Evolutionary conservation across 2,888 invertebrate genomes (phyloP).

Genomic region (Acheta domesticus): DNA sequence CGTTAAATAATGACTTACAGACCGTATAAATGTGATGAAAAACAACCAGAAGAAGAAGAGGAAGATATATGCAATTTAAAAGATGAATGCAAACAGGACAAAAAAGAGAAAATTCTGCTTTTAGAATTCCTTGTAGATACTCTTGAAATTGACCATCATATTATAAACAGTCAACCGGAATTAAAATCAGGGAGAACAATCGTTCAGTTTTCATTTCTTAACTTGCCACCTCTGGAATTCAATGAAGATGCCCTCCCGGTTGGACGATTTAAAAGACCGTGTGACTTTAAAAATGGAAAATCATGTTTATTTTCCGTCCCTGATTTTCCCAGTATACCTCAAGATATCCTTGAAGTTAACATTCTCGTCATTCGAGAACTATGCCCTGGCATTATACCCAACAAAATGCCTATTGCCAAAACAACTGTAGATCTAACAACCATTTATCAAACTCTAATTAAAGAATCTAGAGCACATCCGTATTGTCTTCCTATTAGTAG

Average conservation of each 20-base stretch:
- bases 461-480: not conserved
- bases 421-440: constrained; percentile 22
- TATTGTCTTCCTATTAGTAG: constrained; percentile 20
- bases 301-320: constrained; percentile 29
- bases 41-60: too few relatives aligned
- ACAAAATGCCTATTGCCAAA: constrained; percentile 25
- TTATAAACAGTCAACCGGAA: not conserved
- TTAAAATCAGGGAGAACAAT: constrained; percentile 21
- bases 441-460: not conserved
- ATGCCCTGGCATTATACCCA: constrained; percentile 25
- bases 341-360: constrained; percentile 22
- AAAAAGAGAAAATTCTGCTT: not conserved
- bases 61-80: too few relatives aligned
- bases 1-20: too few relatives aligned
- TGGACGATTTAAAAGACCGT: constrained; percentile 23
- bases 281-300: constrained; percentile 29
- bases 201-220: constrained; percentile 29
- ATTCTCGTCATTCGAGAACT: constrained; percentile 26
- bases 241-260: constrained; percentile 26
- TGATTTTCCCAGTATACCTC: constrained; percentile 21
- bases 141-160: not conserved
- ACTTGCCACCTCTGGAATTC: constrained; percentile 28
- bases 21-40: too few relatives aligned
- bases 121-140: not conserved
- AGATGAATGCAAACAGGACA: not conserved